Evolutionary conservation across 1,140 invertebrate genomes (phyloP), one percentile per base, ranked within the genome.

Genomic region (Orchesella cincta): DNA sequence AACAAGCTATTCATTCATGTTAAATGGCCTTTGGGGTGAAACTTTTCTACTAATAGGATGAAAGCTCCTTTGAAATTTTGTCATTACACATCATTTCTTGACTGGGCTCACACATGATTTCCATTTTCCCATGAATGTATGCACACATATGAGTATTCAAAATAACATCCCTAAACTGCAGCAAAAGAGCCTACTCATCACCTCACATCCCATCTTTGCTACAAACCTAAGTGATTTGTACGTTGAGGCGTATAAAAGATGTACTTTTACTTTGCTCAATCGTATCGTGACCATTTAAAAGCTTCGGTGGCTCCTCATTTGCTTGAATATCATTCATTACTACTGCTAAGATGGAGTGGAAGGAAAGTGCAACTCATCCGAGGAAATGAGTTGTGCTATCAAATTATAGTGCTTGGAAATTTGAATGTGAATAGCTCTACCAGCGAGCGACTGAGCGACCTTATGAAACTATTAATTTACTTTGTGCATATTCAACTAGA

Each of bases 1-100:
- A n/a, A n/a, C n/a, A n/a, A n/a, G n/a, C n/a, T n/a, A n/a, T n/a
- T n/a, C n/a, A n/a, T n/a, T 57, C 54, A 57, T 67, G 62, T 12
- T 46, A 67, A 29, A 67, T 67, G 62, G 26, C 62, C 62, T 67
- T 67, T 67, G 62, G 54, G 62, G 62, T 67, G 62, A 67, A 67
- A 67, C 62, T 26, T 31, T 67, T 67, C 12, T 12, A 29, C 33
- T 67, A 5, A 26, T 8, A 46, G 8, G 23, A 18, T 28, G 23
- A 62, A 67, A 31, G 8, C 26, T 67, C 33, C 31, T 67, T 33
- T 67, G 62, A 67, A 67, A 31, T 67, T 67, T 67, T 67, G 26
- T 67, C 62, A 67, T 67, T 67, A 67, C 29, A 31, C 62, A 29
- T 67, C 8, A 67, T 67, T 5, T 67, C 62, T 67, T 67, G 1